Conservation (phyloP, 2,888 invertebrate genomes). For the Coleophora deauratella region DNA sequence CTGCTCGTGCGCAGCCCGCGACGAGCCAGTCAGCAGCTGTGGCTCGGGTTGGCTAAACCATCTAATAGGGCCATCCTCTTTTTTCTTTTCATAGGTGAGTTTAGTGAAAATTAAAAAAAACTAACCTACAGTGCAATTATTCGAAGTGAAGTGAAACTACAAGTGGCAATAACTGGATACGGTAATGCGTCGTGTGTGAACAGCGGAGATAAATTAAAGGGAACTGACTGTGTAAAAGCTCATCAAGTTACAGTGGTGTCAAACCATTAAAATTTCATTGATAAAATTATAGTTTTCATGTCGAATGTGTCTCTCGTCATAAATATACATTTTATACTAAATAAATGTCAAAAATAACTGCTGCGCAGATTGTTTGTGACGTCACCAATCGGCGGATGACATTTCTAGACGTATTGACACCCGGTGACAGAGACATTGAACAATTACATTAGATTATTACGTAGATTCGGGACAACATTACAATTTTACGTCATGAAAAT, state of each 20-base stretch:
- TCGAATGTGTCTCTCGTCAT: too few species aligned
- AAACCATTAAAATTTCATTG: constrained; percentile 1
- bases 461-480: too few species aligned
- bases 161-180: constrained; percentile 30
- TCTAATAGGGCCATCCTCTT: constrained; percentile 70
- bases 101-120: constrained; percentile 32
- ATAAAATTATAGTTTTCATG: too few species aligned
- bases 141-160: constrained; percentile 58
- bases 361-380: constrained; percentile 2
- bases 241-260: constrained; percentile 18
- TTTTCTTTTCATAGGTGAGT: constrained; percentile 68
- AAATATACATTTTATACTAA: too few species aligned
- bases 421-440: too few species aligned
- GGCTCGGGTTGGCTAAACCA: constrained; percentile 79
- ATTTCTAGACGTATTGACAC: too few species aligned
- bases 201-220: neutral
- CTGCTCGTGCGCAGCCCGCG: constrained; percentile 66
- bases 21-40: constrained; percentile 69
- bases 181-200: constrained; percentile 30
- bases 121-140: constrained; percentile 40
- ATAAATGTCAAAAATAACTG: too few species aligned
- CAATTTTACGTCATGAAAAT: too few species aligned
- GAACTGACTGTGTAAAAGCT: constrained; percentile 4
- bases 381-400: constrained; percentile 2
- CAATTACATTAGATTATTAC: too few species aligned